Evolutionary conservation across 2,113 vertebrate genomes (phyloP).

Genomic region (Taurulus bubalis): DNA sequence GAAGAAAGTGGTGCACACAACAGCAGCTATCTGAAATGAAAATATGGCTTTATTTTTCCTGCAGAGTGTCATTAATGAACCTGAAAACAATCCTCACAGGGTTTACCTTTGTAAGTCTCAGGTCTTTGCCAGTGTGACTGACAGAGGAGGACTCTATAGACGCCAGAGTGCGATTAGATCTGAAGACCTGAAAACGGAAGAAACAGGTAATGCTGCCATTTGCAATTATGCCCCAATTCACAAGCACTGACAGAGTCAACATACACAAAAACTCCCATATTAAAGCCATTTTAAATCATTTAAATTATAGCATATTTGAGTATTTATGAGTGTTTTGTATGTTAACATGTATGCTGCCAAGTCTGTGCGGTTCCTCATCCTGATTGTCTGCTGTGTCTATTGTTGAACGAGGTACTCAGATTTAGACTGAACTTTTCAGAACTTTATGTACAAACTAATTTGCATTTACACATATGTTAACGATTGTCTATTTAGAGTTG

Average conservation of each 20-base stretch:
- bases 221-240: neutral
- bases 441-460: no score
- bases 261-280: neutral
- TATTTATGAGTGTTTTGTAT: no score
- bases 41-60: neutral
- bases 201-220: neutral
- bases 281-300: neutral
- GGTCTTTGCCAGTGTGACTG: constrained; percentile 57
- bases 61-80: neutral
- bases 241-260: neutral
- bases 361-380: neutral
- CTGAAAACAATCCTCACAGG: neutral
- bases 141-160: constrained; percentile 62
- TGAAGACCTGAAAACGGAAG: constrained; percentile 55
- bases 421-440: no score
- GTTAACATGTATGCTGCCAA: neutral
- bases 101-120: constrained; percentile 71
- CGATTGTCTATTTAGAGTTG: no score
- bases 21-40: constrained; percentile 67
- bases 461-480: no score
- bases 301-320: neutral
- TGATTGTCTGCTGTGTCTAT: neutral
- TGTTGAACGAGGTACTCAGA: no score
- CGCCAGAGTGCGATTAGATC: constrained; percentile 60
- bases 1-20: constrained; percentile 72